Percentiles rank a stretch among this genome's conserved stretches.
These are phyloP conservation scores for Habroteleia sp. DNA, from an alignment of 2,888 invertebrate genomes.

Conservation along the genomic window DNA sequence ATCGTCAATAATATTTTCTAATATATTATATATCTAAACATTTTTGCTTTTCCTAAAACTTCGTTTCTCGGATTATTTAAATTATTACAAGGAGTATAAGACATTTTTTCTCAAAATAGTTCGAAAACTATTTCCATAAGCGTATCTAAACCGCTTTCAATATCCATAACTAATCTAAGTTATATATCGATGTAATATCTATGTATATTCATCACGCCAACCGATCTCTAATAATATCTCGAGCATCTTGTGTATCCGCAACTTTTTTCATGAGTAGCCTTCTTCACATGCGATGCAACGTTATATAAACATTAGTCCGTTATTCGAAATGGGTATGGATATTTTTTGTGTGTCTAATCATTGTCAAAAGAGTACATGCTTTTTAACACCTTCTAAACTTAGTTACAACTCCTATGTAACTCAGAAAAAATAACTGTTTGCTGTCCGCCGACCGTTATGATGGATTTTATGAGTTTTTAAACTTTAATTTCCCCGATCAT, in stretches of 20 bases:
- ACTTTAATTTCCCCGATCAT: too few relatives aligned
- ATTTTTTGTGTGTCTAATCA: constrained; percentile 46
- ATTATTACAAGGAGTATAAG: too few relatives aligned
- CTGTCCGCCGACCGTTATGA: too few relatives aligned
- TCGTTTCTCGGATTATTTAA: too few relatives aligned
- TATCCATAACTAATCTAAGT: constrained; percentile 15
- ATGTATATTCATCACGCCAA: constrained; percentile 30
- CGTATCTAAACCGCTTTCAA: background rate
- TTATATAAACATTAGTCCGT: constrained; percentile 58
- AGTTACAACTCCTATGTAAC: constrained; percentile 5
- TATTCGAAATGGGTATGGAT: constrained; percentile 51
- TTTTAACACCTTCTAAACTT: constrained; percentile 43
- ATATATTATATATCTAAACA: too few relatives aligned
- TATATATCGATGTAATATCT: constrained; percentile 34
- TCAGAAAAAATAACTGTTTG: too few relatives aligned
- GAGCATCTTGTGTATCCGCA: constrained; percentile 37
- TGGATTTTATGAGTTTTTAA: too few relatives aligned
- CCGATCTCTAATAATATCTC: constrained; percentile 42
- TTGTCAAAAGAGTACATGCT: constrained; percentile 44
- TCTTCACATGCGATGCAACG: constrained; percentile 37
- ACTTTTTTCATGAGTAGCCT: constrained; percentile 43
- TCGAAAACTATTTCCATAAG: too few relatives aligned
- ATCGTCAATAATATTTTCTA: too few relatives aligned
- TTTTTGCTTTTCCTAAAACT: too few relatives aligned
- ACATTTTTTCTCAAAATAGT: too few relatives aligned